Conservation (phyloP, 2,888 invertebrate genomes). For the Poecilus cupreus region DNA sequence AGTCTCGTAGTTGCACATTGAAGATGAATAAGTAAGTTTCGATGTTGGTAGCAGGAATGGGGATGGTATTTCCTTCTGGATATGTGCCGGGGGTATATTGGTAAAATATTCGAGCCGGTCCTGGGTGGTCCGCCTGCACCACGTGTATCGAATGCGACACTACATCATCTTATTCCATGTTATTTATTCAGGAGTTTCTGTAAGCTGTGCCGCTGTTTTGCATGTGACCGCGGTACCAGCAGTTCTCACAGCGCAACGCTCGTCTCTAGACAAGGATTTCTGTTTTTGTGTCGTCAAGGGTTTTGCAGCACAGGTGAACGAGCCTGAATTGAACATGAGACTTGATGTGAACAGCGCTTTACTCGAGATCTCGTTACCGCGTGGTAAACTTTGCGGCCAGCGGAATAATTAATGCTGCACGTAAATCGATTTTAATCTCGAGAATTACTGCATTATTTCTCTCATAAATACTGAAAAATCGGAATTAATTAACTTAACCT, state of each 20-base stretch:
- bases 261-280: constrained; percentile 13
- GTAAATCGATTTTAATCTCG: constrained; percentile 11
- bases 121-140: constrained; percentile 14
- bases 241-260: background rate
- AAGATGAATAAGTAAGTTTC: too few species aligned
- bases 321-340: constrained; percentile 40
- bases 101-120: background rate
- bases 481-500: background rate
- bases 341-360: constrained; percentile 15
- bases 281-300: constrained; percentile 35
- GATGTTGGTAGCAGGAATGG: too few species aligned
- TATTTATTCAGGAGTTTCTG: constrained; percentile 54
- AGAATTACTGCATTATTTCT: background rate
- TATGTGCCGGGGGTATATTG: background rate
- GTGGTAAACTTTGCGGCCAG: constrained; percentile 24
- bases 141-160: constrained; percentile 57
- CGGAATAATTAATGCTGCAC: constrained; percentile 32
- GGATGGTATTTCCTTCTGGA: background rate
- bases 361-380: constrained; percentile 18
- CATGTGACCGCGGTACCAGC: constrained; percentile 39
- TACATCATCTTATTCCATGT: constrained; percentile 55
- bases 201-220: constrained; percentile 44
- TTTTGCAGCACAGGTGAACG: constrained; percentile 46
- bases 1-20: too few species aligned
- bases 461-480: background rate